Evolutionary conservation across 2,797 vertebrate genomes (phyloP), one percentile per base, ranked within the genome.

Genomic region (Austrolebias charrua): DNA sequence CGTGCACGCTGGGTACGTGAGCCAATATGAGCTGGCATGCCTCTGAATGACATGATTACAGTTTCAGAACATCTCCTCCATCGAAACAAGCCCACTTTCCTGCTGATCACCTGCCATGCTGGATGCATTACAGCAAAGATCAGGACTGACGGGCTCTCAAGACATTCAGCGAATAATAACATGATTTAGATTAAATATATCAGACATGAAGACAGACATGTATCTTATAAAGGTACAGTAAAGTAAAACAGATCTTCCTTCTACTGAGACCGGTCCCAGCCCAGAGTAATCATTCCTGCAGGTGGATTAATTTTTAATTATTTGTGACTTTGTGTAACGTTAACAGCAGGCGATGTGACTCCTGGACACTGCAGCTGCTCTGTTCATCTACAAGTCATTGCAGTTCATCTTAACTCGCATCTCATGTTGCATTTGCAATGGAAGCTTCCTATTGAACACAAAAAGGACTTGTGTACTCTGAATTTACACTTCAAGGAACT

Each of bases 31-130:
- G 73, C 55, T 50, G 55, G 52, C 61, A 51, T 58, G 66, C 33
- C 48, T 67, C 60, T 52, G 65, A 63, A 69, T 77, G 88, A 88
- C 77, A 80, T 40, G 81, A 76, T 86, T 88, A 85, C n/a, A 58
- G 73, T 45, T 72, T 75, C 38, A 33, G 28, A 33, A 47, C 44
- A 47, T 24, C 24, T 24, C 24, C 24, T 24, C 24, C 24, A 24
- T 2, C 2, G 24, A 24, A 5, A 3, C 16, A 28, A 76, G 46
- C 40, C 51, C 60, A 62, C 73, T 63, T 59, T 69, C 66, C 50
- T 40, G 50, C 59, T 44, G 62, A 75, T 78, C 55, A 38, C 28
- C 38, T 69, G 35, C 19, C 47, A 29, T 35, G 47, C 45, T 72
- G 35, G 50, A 55, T 29, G 57, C 8, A 63, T 49, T 44, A 24